Base-by-base conservation (phyloP, 2,888 invertebrate genomes). In the Antheraea yamamai region DNA sequence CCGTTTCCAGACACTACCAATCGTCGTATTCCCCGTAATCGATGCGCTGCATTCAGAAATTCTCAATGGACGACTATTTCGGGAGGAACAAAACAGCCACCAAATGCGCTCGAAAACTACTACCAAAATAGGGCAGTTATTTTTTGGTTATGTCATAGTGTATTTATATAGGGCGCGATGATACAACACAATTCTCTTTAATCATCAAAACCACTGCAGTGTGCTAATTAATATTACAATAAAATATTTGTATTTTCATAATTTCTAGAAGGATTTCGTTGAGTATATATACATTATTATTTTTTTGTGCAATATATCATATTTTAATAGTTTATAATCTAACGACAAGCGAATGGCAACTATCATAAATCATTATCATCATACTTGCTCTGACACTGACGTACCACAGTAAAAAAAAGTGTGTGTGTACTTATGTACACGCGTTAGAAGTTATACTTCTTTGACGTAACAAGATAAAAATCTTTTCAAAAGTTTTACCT, bases 61-160 rank as follows among this genome's bases (percentile, higher is more conserved):
- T 26, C 26, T 75, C 72, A 75, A 75, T 75, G 61, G 61, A 51
- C 20, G 26, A 55, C 80, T 82, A 84, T 83, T 85, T 84, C 83
- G 79, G 80, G 78, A 75, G 74, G 51, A 72, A 76, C 79, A 76
- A 78, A 75, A 73, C 77, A 47, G 55, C 70, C 70, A 55, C 70
- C 71, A 74, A 82, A 82, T 85, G 84, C 87, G 86, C 83, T 83
- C 79, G 77, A 78, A 74, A 83, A 84, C 78, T 85, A 82, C 66
- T 83, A 81, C 87, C 82, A 84, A 90, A 89, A 90, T 90, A 90
- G 90, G 89, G 82, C 89, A 87, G 85, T 80, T 83, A 85, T 85
- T 85, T 84, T 82, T 83, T 82, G 58, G 85, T 39, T 70, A 39
- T 70, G 8, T 39, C 70, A 39, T 2, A 23, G 35, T n/a, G 70